Evolutionary conservation across 1,140 invertebrate species (phyloP).

Genomic region (Arctopsyche grandis): DNA sequence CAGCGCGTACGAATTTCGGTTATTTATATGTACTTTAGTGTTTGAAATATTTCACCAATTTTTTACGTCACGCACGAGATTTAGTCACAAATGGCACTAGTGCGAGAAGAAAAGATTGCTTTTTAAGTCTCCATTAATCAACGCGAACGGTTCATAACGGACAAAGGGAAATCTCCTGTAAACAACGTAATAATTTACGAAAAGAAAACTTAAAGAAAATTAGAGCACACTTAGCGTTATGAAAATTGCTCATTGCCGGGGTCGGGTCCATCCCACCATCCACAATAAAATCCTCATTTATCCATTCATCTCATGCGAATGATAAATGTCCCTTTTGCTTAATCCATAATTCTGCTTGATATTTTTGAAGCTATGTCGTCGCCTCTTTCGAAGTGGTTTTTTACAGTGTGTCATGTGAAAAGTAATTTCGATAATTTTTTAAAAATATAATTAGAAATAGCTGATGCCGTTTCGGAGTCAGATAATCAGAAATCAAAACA

Average conservation of each 20-base stretch:
- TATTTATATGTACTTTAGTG: neutral
- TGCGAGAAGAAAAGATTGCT: neutral
- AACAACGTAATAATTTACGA: conserved; percentile 38
- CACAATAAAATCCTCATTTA: neutral
- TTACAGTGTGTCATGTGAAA: too few relatives aligned
- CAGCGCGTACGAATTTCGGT: neutral
- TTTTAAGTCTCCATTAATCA: conserved; percentile 39
- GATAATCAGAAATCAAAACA: neutral
- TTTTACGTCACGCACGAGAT: neutral
- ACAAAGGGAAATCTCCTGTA: conserved; percentile 35
- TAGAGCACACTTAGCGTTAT: conserved; percentile 26
- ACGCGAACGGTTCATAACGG: conserved; percentile 17
- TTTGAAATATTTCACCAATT: too few relatives aligned
- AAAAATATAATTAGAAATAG: too few relatives aligned
- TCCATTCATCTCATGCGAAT: conserved; percentile 2
- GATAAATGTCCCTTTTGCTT: conserved; percentile 18
- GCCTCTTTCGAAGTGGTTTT: neutral
- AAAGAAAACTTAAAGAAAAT: conserved; percentile 31
- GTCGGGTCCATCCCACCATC: neutral
- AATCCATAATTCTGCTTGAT: neutral
- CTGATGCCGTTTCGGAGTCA: neutral
- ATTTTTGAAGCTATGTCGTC: neutral
- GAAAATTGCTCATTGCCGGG: conserved; percentile 12
- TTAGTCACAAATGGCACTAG: neutral
- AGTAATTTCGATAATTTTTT: too few relatives aligned